Conservation (phyloP, 1,140 invertebrate species). For the Eufriesea mexicana region DNA sequence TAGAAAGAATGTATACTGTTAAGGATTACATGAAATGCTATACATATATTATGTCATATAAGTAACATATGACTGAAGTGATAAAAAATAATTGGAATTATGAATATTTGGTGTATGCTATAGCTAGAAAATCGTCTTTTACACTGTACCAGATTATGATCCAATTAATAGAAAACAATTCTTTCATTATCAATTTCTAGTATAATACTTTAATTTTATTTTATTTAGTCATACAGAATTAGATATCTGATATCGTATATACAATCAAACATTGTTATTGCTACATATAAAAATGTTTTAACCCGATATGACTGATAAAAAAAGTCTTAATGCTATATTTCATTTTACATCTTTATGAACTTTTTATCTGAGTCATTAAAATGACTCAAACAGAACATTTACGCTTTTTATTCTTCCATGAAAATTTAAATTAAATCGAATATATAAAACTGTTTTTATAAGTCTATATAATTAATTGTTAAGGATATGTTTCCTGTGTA, state of each 20-base stretch:
- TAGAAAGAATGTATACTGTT: slow-evolving; percentile 22
- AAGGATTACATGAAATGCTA: slow-evolving; percentile 10
- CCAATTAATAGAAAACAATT: not conserved
- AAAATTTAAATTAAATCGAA: slow-evolving; percentile 1
- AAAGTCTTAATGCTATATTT: not conserved
- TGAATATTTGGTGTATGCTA: slow-evolving; percentile 18
- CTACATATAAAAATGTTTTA: slow-evolving; percentile 20
- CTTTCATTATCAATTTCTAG: not conserved
- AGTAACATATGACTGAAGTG: slow-evolving; percentile 21
- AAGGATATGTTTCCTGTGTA: slow-evolving; percentile 25
- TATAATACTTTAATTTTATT: not conserved
- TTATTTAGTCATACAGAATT: not conserved
- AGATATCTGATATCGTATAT: not conserved
- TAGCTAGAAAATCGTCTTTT: not conserved
- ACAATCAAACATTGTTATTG: slow-evolving; percentile 22
- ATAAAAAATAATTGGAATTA: slow-evolving; percentile 25
- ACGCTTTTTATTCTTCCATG: slow-evolving; percentile 3
- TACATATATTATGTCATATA: slow-evolving; percentile 30
- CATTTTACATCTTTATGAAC: not conserved
- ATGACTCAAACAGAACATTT: not conserved
- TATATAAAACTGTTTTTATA: slow-evolving; percentile 8
- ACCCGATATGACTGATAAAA: not conserved
- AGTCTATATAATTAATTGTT: not conserved
- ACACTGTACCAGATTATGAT: not conserved
- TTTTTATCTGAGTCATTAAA: not conserved